Evolutionary conservation across 2,797 vertebrate species (phyloP).

Genomic region (Tympanoctomys barrerae): DNA sequence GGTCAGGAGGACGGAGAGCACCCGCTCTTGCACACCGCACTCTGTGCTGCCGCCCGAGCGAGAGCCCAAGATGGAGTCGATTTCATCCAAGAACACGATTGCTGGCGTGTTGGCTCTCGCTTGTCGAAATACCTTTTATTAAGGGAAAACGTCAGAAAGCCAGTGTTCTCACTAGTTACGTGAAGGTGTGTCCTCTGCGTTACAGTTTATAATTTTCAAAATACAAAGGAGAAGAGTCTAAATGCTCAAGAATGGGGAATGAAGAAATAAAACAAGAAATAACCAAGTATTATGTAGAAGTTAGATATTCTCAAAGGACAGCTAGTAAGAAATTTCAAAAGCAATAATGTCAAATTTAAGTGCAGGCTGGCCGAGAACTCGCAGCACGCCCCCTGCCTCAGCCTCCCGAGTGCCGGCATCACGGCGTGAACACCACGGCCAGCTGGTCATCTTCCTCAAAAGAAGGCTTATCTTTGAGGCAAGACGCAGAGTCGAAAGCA

Average conservation of each 20-base stretch:
- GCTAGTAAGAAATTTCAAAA: constrained; percentile 44
- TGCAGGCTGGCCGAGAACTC: background rate
- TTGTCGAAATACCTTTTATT: constrained; percentile 93
- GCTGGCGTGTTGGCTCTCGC: constrained; percentile 95
- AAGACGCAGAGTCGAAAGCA: constrained; percentile 34
- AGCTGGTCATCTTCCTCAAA: background rate
- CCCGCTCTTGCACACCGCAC: constrained; percentile 91
- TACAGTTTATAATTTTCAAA: constrained; percentile 26
- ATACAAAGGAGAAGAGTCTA: constrained; percentile 36
- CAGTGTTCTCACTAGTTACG: background rate
- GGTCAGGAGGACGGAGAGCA: constrained; percentile 97
- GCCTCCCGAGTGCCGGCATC: background rate
- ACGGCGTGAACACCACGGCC: background rate
- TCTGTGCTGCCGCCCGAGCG: constrained; percentile 86
- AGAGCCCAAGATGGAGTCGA: constrained; percentile 96
- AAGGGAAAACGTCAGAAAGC: constrained; percentile 51
- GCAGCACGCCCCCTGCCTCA: background rate
- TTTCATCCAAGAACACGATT: constrained; percentile 97
- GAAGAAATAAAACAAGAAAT: constrained; percentile 39
- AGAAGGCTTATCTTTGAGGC: background rate
- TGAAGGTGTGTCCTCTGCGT: background rate
- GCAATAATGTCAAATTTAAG: background rate
- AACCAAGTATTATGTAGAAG: background rate
- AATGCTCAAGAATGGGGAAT: constrained; percentile 25
- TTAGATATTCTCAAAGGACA: constrained; percentile 54